Evolutionary conservation across 2,113 vertebrate genomes (phyloP).

Genomic region (Neodon shergylaensis): DNA sequence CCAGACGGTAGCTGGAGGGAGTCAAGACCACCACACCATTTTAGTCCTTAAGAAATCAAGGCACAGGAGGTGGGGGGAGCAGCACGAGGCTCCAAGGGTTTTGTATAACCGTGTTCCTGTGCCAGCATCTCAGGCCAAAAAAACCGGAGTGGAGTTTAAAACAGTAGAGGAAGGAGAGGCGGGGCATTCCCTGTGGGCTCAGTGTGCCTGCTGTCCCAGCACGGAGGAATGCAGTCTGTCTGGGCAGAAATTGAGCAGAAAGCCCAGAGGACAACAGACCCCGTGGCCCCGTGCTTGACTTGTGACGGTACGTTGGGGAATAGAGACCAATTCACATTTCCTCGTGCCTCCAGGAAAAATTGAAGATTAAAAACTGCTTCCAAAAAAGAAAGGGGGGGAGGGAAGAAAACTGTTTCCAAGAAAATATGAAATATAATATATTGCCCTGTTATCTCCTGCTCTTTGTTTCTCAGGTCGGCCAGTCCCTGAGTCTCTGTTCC

Average conservation of each 20-base stretch:
- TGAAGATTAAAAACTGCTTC: not conserved
- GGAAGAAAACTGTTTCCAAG: not conserved
- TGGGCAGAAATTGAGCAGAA: conserved; percentile 47
- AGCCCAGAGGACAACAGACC: not conserved
- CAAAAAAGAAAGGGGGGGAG: not conserved
- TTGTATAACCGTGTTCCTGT: conserved; percentile 19
- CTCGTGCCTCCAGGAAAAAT: not conserved
- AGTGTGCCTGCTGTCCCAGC: not conserved
- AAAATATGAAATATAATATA: not conserved
- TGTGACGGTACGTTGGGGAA: not conserved
- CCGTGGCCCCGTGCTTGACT: not conserved
- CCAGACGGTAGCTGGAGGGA: not conserved
- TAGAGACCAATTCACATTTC: not conserved
- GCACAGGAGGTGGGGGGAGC: not conserved
- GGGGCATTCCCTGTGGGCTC: conserved; percentile 44
- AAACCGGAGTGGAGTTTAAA: conserved; percentile 3
- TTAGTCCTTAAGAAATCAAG: not conserved
- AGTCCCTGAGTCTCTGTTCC: not conserved
- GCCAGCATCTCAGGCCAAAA: conserved; percentile 18
- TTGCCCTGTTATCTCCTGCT: not conserved
- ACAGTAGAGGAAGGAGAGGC: conserved; percentile 39
- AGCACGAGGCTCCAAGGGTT: not conserved
- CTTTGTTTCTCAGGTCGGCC: not conserved
- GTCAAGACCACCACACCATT: not conserved
- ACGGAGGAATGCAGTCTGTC: conserved; percentile 55